These are phyloP conservation scores for Amphimedon queenslandica DNA, from an alignment of 37 sponge, comb jelly and placozoan genomes.

Conservation along the genomic window DNA sequence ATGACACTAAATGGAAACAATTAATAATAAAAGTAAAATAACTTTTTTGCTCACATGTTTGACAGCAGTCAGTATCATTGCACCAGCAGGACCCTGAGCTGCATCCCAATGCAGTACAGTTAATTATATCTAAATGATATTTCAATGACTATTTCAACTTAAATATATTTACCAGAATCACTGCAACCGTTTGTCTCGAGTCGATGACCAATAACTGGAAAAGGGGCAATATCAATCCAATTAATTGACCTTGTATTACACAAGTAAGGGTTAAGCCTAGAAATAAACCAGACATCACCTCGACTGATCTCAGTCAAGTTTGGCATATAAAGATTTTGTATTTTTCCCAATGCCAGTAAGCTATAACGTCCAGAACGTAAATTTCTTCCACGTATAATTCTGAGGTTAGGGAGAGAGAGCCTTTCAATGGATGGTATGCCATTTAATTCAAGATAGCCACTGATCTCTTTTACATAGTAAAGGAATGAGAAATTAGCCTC, in stretches of 20 bases:
- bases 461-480: conserved; percentile 46
- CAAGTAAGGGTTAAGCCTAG: background rate
- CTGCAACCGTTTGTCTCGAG: background rate
- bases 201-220: background rate
- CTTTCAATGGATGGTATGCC: conserved; percentile 9
- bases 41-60: background rate
- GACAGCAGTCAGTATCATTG: conserved; percentile 4
- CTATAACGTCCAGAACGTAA: background rate
- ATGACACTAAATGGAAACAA: background rate
- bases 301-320: conserved; percentile 43
- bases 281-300: conserved; percentile 21
- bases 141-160: background rate
- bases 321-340: conserved; percentile 34
- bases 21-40: background rate
- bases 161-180: background rate
- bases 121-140: background rate
- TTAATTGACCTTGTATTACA: conserved; percentile 39
- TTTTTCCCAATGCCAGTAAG: conserved; percentile 6
- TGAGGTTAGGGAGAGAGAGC: conserved; percentile 50
- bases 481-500: conserved; percentile 49
- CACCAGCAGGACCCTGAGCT: background rate
- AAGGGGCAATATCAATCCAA: conserved; percentile 48
- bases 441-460: conserved; percentile 15
- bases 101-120: background rate
- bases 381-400: conserved; percentile 37